phyloP scores from a whole-genome alignment of 1,140 invertebrate genomes.

The Eriocheir sinensis region DNA sequence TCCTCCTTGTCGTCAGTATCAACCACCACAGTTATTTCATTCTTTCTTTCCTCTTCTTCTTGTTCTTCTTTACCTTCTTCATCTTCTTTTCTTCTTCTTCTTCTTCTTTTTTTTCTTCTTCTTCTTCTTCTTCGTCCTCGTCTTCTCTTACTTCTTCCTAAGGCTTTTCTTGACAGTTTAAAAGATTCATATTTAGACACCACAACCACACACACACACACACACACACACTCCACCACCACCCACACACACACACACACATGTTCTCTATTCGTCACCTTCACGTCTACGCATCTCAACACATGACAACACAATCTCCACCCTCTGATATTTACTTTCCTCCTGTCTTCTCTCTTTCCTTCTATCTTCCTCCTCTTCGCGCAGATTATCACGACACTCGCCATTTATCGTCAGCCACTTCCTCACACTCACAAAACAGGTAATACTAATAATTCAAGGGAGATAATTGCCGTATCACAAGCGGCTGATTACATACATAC shows the following conservation, averaged over 20 bases:
- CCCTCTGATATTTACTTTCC: neutral
- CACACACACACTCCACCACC: neutral
- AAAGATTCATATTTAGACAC: no score
- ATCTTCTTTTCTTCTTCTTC: neutral
- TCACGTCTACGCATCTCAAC: neutral
- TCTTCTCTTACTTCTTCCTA: no score
- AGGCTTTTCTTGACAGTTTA: no score
- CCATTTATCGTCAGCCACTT: slow-evolving; percentile 3
- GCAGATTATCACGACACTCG: slow-evolving; percentile 12
- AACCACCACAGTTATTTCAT: no score
- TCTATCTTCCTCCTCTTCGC: neutral
- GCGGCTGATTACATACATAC: neutral
- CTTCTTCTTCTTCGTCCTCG: neutral
- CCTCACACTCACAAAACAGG: neutral
- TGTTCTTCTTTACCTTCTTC: no score
- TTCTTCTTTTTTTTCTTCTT: neutral
- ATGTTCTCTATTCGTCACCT: no score
- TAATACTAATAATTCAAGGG: slow-evolving; percentile 8
- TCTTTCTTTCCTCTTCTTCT: no score
- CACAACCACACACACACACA: slow-evolving; percentile 40
- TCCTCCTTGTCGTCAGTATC: no score
- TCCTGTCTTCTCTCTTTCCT: neutral
- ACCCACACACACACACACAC: no score
- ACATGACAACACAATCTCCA: no score
- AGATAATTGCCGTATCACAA: slow-evolving; percentile 5